Evolutionary conservation across 2,113 vertebrate species (phyloP).

Genomic region (Ptilorrhoa leucosticta): DNA sequence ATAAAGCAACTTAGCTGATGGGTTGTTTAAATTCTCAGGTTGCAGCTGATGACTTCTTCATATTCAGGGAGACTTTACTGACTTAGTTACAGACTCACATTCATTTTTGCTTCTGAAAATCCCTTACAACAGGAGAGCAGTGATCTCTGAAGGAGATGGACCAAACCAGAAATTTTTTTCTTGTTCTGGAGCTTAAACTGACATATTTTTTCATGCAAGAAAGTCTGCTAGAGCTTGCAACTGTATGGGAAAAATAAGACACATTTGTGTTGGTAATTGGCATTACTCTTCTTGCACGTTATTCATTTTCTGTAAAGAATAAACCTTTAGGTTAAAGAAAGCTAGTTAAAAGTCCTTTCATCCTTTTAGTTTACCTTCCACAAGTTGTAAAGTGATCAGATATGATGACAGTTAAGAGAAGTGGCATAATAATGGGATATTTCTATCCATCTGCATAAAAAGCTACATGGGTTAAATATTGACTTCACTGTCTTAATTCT

Average conservation of each 20-base stretch:
- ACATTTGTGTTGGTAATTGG: not conserved
- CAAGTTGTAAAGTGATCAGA: fast-evolving
- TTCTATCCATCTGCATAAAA: not conserved
- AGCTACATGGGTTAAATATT: not conserved
- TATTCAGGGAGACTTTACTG: not conserved
- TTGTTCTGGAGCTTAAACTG: not conserved
- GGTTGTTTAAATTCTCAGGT: not conserved
- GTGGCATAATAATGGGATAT: not conserved
- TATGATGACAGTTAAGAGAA: not conserved
- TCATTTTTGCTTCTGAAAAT: not conserved
- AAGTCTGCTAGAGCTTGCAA: not conserved
- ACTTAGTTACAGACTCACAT: not conserved
- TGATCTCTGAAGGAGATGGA: not conserved
- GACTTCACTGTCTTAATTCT: not conserved
- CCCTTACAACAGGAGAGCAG: not conserved
- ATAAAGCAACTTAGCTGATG: not conserved
- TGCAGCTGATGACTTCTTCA: not conserved
- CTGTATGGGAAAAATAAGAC: not conserved
- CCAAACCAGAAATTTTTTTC: not conserved
- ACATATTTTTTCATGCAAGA: not conserved
- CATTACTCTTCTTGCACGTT: fast-evolving
- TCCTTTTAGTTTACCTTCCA: not conserved
- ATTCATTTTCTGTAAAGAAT: not conserved
- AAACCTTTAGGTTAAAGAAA: not conserved
- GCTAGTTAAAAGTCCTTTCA: not conserved